These are phyloP conservation scores for Mystacides longicornis DNA, from an alignment of 2,888 invertebrate species.

Conservation along the genomic window DNA sequence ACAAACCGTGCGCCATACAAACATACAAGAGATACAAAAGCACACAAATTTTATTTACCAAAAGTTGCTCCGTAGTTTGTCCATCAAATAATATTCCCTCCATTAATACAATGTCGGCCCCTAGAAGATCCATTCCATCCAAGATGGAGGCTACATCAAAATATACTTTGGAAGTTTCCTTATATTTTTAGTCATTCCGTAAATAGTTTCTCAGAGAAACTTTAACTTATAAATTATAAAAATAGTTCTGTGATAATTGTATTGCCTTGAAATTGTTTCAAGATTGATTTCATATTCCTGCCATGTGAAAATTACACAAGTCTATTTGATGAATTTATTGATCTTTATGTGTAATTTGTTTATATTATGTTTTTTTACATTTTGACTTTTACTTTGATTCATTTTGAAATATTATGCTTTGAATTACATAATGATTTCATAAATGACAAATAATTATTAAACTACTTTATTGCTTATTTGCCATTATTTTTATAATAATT, in stretches of 20 bases:
- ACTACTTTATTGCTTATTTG: neutral
- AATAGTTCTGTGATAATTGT: neutral
- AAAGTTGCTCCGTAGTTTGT: slow-evolving; percentile 44
- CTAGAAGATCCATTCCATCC: neutral
- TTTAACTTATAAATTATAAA: neutral
- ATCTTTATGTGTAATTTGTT: neutral
- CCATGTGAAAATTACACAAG: neutral
- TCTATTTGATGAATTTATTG: neutral
- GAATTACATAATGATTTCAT: neutral
- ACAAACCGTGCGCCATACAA: slow-evolving; percentile 70
- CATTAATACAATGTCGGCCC: neutral
- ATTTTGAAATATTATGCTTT: slow-evolving; percentile 1
- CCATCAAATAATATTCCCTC: neutral
- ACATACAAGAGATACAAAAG: slow-evolving; percentile 76
- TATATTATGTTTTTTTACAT: slow-evolving; percentile 5
- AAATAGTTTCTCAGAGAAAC: neutral
- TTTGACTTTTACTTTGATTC: slow-evolving; percentile 7
- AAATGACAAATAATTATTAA: neutral
- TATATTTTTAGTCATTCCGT: slow-evolving; percentile 15
- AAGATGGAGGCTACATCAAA: too few species aligned
- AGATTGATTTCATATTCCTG: neutral
- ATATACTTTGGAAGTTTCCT: too few species aligned
- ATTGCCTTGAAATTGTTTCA: neutral
- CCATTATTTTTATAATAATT: neutral
- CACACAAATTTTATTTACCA: slow-evolving; percentile 77